Base-by-base conservation (phyloP, 2,888 invertebrate genomes). In the Nesidiocoris tenuis region DNA sequence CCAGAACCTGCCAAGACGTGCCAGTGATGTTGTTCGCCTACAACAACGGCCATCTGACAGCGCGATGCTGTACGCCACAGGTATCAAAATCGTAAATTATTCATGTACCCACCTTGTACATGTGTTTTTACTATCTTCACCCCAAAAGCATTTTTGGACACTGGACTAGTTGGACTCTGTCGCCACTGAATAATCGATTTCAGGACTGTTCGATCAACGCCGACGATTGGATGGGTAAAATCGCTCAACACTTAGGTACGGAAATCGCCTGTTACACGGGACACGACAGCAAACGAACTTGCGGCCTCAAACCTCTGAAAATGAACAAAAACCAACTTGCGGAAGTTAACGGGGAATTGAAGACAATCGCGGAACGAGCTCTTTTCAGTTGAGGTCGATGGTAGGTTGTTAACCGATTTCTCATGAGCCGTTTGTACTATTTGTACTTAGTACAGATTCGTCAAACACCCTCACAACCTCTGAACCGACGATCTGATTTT, bases 1-100 rank as follows among this genome's bases (percentile, higher is more conserved):
- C 88, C 2, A 86, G 85, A 77, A 82, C 84, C 56, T 87, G 87
- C 80, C 81, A 84, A 2, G 83, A 87, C 81, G 84, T 87, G 71
- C 91, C 91, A 0, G 86, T 90, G 77, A 83, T 93, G 78, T 85
- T 92, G 74, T 86, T 92, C 79, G 88, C 89, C 68, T 88, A 88
- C 81, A 87, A 88, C 1, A 88, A 90, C 77, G 88, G 88, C 18
- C 85, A 86, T 74, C 84, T 92, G 0, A 88, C 89, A 80, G 92
- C 91, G 0, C 86, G 89, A 57, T 90, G 90, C 82, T 87, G 86
- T 79, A 88, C 93, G 68, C 92, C 93, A 1, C 84, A 88, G 86
- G 92, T 91, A 59, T n/a, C n/a, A n/a, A n/a, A n/a, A n/a, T n/a
- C n/a, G n/a, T n/a, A n/a, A n/a, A n/a, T n/a, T n/a, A n/a, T n/a